These are phyloP conservation scores for Onychostoma macrolepis DNA, from an alignment of 2,113 vertebrate genomes.

Conservation along the genomic window DNA sequence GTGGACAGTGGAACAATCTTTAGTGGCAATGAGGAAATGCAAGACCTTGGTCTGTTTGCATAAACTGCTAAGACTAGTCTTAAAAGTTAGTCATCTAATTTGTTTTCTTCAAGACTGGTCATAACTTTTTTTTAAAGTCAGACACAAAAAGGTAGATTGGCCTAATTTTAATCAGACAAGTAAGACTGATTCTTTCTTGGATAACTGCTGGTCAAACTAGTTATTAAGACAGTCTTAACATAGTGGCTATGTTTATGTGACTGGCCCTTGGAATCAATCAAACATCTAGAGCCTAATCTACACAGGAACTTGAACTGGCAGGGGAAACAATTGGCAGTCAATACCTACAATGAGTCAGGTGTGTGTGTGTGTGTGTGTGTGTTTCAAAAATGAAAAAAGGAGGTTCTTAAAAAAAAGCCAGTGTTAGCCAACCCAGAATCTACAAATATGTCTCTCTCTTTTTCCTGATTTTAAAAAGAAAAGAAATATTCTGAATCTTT, in stretches of 20 bases:
- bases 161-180: too few relatives aligned
- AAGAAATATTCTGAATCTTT: conserved; percentile 75
- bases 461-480: conserved; percentile 63
- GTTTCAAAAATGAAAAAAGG: conserved; percentile 49
- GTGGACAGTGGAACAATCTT: conserved; percentile 56
- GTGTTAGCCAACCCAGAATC: conserved; percentile 35
- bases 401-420: conserved; percentile 54
- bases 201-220: too few relatives aligned
- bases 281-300: conserved; percentile 55
- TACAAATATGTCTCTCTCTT: conserved; percentile 52
- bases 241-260: too few relatives aligned
- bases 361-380: conserved; percentile 38
- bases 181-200: too few relatives aligned
- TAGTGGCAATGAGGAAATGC: conserved; percentile 55
- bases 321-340: conserved; percentile 40
- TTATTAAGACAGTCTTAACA: too few relatives aligned
- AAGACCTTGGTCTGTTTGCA: conserved; percentile 31
- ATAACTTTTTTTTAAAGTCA: too few relatives aligned
- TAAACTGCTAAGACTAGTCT: too few relatives aligned
- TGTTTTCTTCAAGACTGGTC: too few relatives aligned
- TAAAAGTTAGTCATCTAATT: too few relatives aligned
- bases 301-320: conserved; percentile 43
- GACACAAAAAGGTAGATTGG: too few relatives aligned
- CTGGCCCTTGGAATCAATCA: conserved; percentile 46
- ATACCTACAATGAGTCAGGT: conserved; percentile 60